phyloP scores from a whole-genome alignment of 2,113 vertebrate species.

The Oostethus manadensis region DNA sequence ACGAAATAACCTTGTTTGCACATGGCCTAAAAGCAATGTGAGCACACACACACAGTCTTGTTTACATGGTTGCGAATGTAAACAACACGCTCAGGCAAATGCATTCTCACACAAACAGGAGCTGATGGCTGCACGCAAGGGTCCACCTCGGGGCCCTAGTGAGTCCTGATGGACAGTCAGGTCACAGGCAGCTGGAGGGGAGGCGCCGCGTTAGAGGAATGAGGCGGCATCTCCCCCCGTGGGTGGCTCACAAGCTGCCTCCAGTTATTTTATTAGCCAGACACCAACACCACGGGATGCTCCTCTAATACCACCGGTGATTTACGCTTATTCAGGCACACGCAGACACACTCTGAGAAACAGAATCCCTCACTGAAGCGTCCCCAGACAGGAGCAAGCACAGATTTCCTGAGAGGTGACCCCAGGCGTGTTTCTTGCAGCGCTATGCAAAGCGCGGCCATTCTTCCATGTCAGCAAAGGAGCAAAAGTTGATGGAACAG shows the following conservation, averaged over 20 bases:
- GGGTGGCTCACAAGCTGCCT: slow-evolving; percentile 34
- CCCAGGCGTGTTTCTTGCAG: slow-evolving; percentile 23
- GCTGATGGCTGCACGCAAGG: slow-evolving; percentile 1
- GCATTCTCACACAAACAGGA: slow-evolving; percentile 7
- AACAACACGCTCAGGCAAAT: neutral
- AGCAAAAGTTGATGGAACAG: slow-evolving; percentile 19
- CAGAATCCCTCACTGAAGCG: neutral
- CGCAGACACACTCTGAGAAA: slow-evolving; percentile 5
- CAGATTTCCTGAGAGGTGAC: slow-evolving; percentile 18
- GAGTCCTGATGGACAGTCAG: slow-evolving; percentile 39
- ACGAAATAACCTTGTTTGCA: neutral
- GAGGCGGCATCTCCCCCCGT: slow-evolving; percentile 30
- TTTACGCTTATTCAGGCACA: slow-evolving; percentile 24
- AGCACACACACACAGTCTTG: neutral
- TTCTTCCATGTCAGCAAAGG: slow-evolving; percentile 37
- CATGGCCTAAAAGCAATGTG: neutral
- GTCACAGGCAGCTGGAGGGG: slow-evolving; percentile 21
- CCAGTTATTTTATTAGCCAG: slow-evolving; percentile 53
- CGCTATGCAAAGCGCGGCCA: slow-evolving; percentile 24
- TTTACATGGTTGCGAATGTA: neutral
- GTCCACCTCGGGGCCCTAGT: slow-evolving; percentile 31
- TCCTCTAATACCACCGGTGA: slow-evolving; percentile 39
- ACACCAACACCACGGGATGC: slow-evolving; percentile 40
- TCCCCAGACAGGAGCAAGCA: neutral
- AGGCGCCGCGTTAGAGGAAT: slow-evolving; percentile 33